Conservation (phyloP, 1,140 invertebrate species). For the Musca domestica region DNA sequence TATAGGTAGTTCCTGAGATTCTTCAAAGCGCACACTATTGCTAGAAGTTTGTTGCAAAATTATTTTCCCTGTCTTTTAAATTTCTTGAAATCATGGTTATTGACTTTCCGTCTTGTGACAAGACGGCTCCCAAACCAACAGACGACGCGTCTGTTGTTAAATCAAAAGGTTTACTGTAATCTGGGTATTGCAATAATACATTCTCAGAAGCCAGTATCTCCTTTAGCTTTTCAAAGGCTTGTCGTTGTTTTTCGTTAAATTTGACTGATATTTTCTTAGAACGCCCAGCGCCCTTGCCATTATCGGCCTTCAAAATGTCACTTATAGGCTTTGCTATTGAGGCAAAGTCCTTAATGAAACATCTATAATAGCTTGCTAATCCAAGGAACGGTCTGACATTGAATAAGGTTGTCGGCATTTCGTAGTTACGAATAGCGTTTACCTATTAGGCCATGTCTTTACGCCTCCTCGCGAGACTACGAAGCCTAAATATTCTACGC, state of each 20-base stretch:
- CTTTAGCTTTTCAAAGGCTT: constrained; percentile 51
- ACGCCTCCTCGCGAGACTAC: constrained; percentile 24
- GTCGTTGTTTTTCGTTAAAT: constrained; percentile 26
- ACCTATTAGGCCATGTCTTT: constrained; percentile 30
- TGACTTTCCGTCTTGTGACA: constrained; percentile 1
- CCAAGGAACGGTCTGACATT: no score
- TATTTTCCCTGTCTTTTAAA: neutral
- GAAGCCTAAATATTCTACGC: constrained; percentile 29
- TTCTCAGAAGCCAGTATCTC: constrained; percentile 49
- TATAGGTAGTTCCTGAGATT: constrained; percentile 6
- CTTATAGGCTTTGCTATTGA: constrained; percentile 27
- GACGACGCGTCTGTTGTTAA: no score
- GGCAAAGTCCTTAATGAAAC: no score
- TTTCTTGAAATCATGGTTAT: constrained; percentile 14
- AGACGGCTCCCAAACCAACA: constrained; percentile 5
- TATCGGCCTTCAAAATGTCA: constrained; percentile 20
- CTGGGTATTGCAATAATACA: constrained; percentile 27
- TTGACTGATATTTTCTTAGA: constrained; percentile 19
- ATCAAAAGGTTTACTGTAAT: constrained; percentile 10
- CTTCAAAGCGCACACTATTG: constrained; percentile 19
- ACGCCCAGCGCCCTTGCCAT: neutral
- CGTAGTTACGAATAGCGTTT: constrained; percentile 27
- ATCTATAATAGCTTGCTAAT: no score
- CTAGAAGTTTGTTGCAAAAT: constrained; percentile 21
- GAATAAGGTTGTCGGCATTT: constrained; percentile 14